Conservation (phyloP, 1,140 invertebrate genomes). For the Periplaneta americana region DNA sequence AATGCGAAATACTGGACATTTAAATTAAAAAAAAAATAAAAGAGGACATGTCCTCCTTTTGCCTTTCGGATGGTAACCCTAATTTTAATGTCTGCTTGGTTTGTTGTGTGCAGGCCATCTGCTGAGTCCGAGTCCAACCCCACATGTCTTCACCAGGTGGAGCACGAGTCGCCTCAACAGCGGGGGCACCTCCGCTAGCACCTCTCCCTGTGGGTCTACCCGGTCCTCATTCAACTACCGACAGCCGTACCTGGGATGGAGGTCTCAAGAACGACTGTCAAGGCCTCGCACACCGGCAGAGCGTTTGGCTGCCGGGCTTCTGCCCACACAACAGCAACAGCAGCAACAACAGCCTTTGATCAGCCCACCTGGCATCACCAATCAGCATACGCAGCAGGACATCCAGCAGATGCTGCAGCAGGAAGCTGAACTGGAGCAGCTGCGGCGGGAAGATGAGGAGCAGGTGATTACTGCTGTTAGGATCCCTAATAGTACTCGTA, state of each 20-base stretch:
- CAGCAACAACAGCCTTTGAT: neutral
- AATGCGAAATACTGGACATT: too few relatives aligned
- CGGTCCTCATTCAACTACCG: slow-evolving; percentile 56
- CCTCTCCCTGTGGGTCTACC: slow-evolving; percentile 55
- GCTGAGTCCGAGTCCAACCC: slow-evolving; percentile 43
- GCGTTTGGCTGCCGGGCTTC: slow-evolving; percentile 62
- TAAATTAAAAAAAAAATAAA: too few relatives aligned
- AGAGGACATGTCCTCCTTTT: too few relatives aligned
- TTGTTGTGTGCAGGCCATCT: slow-evolving; percentile 16
- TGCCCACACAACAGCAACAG: neutral
- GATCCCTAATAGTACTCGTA: too few relatives aligned
- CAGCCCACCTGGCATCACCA: too few relatives aligned
- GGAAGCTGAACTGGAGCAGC: neutral
- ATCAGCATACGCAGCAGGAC: neutral
- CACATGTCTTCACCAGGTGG: slow-evolving; percentile 67
- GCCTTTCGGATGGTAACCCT: too few relatives aligned
- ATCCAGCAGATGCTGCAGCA: neutral
- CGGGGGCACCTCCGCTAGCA: slow-evolving; percentile 43
- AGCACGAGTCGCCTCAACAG: slow-evolving; percentile 80
- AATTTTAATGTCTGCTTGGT: too few relatives aligned
- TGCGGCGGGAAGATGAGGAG: neutral
- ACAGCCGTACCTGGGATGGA: slow-evolving; percentile 84
- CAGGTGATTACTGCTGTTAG: too few relatives aligned
- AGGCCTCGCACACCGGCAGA: slow-evolving; percentile 78
- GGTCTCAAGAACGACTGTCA: slow-evolving; percentile 74